Base-by-base conservation (phyloP, 1,140 invertebrate genomes). In the Drosophila grimshawi region DNA sequence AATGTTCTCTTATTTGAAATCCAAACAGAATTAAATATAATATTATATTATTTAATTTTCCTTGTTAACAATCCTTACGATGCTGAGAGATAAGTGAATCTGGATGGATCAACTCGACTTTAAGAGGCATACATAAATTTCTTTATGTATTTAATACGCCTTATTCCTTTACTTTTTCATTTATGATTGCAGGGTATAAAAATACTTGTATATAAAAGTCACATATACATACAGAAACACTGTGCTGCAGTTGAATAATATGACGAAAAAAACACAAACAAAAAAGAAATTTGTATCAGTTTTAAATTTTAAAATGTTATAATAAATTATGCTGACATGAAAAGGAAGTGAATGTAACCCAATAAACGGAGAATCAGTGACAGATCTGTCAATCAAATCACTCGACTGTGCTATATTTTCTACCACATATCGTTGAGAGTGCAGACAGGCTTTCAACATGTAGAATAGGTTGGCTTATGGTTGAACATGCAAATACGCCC, bases 271-370 rank as follows among this genome's bases (percentile, higher is more conserved):
- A 48, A 60, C 4, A 32, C 3, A 51, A 10, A 19, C 19, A 10
- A 29, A 30, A 57, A 11, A 33, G 32, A 8, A 3, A 6, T 35
- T 39, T 60, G 33, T 35, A 7, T 11, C 57, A 46, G 6, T 46
- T 48, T 19, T 8, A 35, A 30, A 48, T 48, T 27, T 60, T 48
- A 48, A 60, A 35, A 48, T 32, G 5, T 57, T 30, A 41, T 11
- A 57, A 30, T 1, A 57, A 43, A 43, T 27, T 41, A 8, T 10
- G 37, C 5, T 8, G 37, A 8, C 37, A 41, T 41, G 8, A 41
- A 41, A n/a, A n/a, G n/a, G 10, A 43, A 43, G n/a, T n/a, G 8
- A 7, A 10, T 10, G 10, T 41, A 8, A 41, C 39, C 39, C 10
- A n/a, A 43, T n/a, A 43, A 43, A n/a, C 39, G 10, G 10, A 43